Percentiles rank a stretch among this genome's conserved stretches.
Evolutionary conservation across 1,140 invertebrate species (phyloP).

Genomic region (Idris sp.): DNA sequence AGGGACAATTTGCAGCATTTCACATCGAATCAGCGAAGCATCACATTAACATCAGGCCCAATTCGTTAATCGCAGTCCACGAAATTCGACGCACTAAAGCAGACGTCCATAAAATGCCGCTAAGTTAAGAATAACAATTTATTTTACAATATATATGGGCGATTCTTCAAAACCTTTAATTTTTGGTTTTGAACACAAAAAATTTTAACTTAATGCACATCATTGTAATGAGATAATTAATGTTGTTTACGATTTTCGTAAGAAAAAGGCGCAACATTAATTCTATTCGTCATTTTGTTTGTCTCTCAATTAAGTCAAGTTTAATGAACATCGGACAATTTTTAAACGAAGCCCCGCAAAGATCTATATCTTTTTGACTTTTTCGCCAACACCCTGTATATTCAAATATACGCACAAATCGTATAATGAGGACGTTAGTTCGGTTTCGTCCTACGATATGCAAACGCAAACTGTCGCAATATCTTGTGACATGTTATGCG

Average conservation of each 20-base stretch:
- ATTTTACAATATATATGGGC: conserved; percentile 49
- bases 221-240: no score
- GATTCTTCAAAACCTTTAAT: no score
- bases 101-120: conserved; percentile 40
- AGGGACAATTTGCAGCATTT: conserved; percentile 50
- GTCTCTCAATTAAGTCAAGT: no score
- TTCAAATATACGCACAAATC: conserved; percentile 58
- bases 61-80: conserved; percentile 58
- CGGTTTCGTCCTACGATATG: conserved; percentile 58
- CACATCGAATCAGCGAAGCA: conserved; percentile 51
- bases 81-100: conserved; percentile 50
- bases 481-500: conserved; percentile 65
- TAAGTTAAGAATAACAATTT: conserved; percentile 59
- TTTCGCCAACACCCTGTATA: conserved; percentile 53
- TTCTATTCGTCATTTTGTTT: no score
- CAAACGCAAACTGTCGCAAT: conserved; percentile 63
- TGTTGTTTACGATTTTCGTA: no score
- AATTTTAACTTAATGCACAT: no score
- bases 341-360: conserved; percentile 8
- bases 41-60: conserved; percentile 60
- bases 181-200: no score
- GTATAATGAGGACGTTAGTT: conserved; percentile 66
- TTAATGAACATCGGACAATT: no score
- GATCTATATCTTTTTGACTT: conserved; percentile 37
- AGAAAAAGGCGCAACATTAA: no score